Base-by-base conservation (phyloP, 92 coral and sea anemone genomes). In the Scolanthus callimorphus region DNA sequence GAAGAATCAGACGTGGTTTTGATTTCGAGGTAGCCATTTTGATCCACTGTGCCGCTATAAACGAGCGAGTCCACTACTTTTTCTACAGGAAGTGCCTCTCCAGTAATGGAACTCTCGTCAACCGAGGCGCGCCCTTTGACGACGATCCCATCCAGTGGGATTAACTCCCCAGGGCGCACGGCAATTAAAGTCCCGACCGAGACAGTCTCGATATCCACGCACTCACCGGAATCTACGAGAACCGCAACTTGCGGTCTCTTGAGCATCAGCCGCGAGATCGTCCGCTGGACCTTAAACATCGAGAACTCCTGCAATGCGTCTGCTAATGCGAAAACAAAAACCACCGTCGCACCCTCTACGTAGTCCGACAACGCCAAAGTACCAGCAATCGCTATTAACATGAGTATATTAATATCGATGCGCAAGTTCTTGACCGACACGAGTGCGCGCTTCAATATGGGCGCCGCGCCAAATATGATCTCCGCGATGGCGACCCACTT, bases 281-380 rank as follows among this genome's bases (percentile, higher is more conserved):
- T 94, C 74, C 89, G 82, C 71, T 94, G 99, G 25, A 94, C 99
- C 49, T 82, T 84, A 54, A 76, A 64, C 86, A 94, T 80, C 71
- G 89, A 84, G 39, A 64, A 71, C 22, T 89, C 80, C 54, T 94
- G 90, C 59, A 94, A 53, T 27, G 67, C 91, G 11, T 78, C 90
- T 1, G 99, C 94, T 21, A 88, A 51, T 0, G 90, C 85, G 51
- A 88, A 94, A 41, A 94, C 95, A 59, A 71, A 94, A 11, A 94
- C 96, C 24, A 94, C 99, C 19, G 96, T 85, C 0, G 99, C 99
- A 21, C 99, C 96, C 29, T 94, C 99, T 13, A 94, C 73, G 94
- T 94, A 94, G 13, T 94, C 99, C 20, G 76, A 55, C 21, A 94
- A 76, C 28, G 75, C 90, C 31, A 88, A 56, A 25, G 99, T 94